Base-by-base conservation (phyloP, 64 coral and sea anemone genomes). In the Pachyseris speciosa region DNA sequence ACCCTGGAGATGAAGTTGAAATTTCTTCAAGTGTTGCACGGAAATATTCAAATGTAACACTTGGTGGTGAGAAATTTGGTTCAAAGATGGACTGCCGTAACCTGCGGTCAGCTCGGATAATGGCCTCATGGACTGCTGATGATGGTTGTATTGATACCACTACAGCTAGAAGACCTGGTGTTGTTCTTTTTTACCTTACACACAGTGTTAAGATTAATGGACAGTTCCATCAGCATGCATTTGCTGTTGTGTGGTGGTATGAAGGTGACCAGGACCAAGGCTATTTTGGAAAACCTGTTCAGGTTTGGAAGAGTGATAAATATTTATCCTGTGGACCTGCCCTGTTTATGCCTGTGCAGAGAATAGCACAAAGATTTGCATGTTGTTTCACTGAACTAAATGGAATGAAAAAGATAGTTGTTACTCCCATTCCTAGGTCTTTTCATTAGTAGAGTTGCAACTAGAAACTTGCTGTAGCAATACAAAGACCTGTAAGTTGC, bases 41-140 rank as follows among this genome's bases (percentile, higher is more conserved):
- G 19, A 64, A 84, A 29, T 84, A 65, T 27, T 26, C 32, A n/a
- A 65, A 42, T 2, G 22, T 84, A 24, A 16, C 19, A 17, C 31
- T 84, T 66, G 80, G 80, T 66, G n/a, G 30, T 66, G 80, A 84
- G 42, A 84, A n/a, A 32, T 83, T 83, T 83, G 78, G 78, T 2
- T 83, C 52, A 34, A 84, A 67, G 39, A 38, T 84, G 32, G 80
- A 84, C 16, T 61, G 59, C 37, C 59, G 80, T 1, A 65, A 38
- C 42, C 58, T 84, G 9, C 30, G 80, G 22, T 84, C 80, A 61
- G 80, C 80, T 33, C 9, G 80, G n/a, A 57, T 84, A 29, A 61
- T 84, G 37, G 53, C 80, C 16, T 84, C 80, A 9, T 84, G 58
- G 80, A 41, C 80, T 65, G 80, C 4, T 24, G 36, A 36, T 19